A percentile compares a stretch with the other conserved stretches of the same genome.
Evolutionary conservation across 2,888 invertebrate species (phyloP).

Genomic region (Prosapia bicincta): DNA sequence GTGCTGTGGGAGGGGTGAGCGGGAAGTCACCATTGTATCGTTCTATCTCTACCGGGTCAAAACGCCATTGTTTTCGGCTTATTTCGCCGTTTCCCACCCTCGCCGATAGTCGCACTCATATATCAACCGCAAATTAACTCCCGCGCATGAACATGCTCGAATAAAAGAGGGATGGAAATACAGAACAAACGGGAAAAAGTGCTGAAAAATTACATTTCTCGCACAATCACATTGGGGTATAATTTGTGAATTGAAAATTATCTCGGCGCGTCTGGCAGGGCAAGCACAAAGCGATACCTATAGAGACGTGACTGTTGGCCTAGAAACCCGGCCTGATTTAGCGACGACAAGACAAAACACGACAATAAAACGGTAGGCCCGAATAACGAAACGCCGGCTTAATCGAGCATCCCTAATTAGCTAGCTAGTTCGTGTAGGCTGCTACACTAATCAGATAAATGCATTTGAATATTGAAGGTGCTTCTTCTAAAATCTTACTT

Average conservation of each 20-base stretch:
- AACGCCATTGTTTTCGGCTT: constrained; percentile 6
- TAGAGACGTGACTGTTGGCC: neutral
- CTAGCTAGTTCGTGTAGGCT: no score
- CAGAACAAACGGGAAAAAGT: neutral
- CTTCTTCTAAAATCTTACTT: no score
- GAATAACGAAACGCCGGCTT: no score
- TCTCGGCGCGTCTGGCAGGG: neutral
- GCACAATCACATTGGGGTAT: neutral
- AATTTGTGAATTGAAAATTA: neutral
- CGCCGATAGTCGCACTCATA: neutral
- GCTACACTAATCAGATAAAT: no score
- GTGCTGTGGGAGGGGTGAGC: neutral
- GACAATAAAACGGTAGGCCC: no score
- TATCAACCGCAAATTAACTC: neutral
- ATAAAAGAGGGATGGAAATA: neutral
- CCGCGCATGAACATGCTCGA: neutral
- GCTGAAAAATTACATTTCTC: neutral
- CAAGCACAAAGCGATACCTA: neutral
- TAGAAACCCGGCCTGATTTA: neutral
- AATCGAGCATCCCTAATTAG: no score
- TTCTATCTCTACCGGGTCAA: neutral
- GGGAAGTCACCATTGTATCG: constrained; percentile 3
- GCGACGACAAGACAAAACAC: neutral
- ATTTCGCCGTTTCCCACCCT: constrained; percentile 2
- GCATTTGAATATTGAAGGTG: no score